Evolutionary conservation across 2,113 vertebrate genomes (phyloP).

Genomic region (Hepsetus odoe): DNA sequence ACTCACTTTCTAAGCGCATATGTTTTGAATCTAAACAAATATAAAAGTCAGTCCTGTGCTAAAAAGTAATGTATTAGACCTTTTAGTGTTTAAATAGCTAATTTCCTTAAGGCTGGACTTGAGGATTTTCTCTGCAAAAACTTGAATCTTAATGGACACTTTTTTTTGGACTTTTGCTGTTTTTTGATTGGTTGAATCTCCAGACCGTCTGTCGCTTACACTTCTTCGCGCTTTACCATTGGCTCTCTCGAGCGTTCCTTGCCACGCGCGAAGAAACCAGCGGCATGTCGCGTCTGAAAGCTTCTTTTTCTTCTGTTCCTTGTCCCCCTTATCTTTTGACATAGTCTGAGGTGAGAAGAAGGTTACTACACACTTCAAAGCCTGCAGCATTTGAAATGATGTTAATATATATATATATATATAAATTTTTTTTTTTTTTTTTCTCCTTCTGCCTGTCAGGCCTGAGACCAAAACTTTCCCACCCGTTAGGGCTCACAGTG

Average conservation of each 20-base stretch:
- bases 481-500: not conserved
- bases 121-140: no score
- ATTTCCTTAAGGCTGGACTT: no score
- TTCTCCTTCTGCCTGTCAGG: constrained; percentile 10
- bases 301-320: not conserved
- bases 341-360: constrained; percentile 48
- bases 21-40: no score
- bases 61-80: no score
- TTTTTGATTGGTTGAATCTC: constrained; percentile 54
- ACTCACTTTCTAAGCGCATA: no score
- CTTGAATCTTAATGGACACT: no score
- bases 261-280: constrained; percentile 55
- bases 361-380: not conserved
- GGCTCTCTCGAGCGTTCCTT: constrained; percentile 47
- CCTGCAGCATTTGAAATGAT: not conserved
- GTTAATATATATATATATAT: no score
- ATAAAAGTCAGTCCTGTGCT: no score
- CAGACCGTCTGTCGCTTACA: constrained; percentile 66
- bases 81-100: no score
- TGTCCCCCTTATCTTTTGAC: constrained; percentile 11
- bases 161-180: constrained; percentile 19
- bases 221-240: constrained; percentile 63
- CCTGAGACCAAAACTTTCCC: not conserved
- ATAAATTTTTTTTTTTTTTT: no score
- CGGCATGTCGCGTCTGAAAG: constrained; percentile 60